A percentile compares a stretch with the other conserved stretches of the same genome.
phyloP scores from a whole-genome alignment of 2,113 vertebrate genomes.

The Pseudolaguvia tuberculata region DNA sequence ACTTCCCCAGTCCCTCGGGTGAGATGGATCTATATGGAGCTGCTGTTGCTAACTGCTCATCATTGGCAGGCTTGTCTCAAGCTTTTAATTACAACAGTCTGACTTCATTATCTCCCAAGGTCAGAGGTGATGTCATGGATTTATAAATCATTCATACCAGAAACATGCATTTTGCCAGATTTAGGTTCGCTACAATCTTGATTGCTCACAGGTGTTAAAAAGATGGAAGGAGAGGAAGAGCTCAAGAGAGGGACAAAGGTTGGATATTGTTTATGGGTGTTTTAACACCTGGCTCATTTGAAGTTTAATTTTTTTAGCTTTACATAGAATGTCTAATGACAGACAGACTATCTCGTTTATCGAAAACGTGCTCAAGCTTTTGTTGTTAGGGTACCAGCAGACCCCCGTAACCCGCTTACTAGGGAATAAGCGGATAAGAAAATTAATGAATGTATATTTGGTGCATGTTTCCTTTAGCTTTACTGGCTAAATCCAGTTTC shows the following conservation, averaged over 20 bases:
- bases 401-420: too few relatives aligned
- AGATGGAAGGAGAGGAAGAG: not conserved
- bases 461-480: too few relatives aligned
- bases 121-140: constrained; percentile 51
- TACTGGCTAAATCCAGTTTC: not conserved
- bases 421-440: too few relatives aligned
- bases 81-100: constrained; percentile 58
- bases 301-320: too few relatives aligned
- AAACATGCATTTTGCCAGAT: not conserved
- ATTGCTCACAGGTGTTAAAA: not conserved
- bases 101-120: constrained; percentile 59
- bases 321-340: too few relatives aligned
- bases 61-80: constrained; percentile 56
- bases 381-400: too few relatives aligned
- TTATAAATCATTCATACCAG: constrained; percentile 14
- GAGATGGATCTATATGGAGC: constrained; percentile 51
- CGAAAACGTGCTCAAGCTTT: too few relatives aligned
- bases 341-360: too few relatives aligned
- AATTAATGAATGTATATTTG: too few relatives aligned
- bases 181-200: not conserved
- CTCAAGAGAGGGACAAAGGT: not conserved
- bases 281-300: too few relatives aligned
- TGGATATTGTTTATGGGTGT: not conserved
- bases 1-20: constrained; percentile 46
- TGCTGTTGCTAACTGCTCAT: constrained; percentile 62